These are phyloP conservation scores for Calidris pygmaea DNA, from an alignment of 2,113 vertebrate species.

Conservation along the genomic window DNA sequence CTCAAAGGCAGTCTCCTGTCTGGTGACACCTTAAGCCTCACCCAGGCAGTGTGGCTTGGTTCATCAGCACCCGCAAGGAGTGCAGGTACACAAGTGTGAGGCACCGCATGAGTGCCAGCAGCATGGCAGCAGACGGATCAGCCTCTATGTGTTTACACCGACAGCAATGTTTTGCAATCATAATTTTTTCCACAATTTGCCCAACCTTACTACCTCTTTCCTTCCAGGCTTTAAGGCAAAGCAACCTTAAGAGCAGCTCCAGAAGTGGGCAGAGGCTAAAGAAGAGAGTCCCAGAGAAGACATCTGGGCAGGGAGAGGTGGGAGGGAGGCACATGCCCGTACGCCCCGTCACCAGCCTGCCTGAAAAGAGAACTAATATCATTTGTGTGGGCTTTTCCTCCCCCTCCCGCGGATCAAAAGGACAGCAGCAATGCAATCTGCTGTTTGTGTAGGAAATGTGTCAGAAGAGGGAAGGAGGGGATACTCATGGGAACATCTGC, in stretches of 20 bases:
- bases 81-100: not conserved
- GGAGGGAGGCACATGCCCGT: not conserved
- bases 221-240: not conserved
- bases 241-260: not conserved
- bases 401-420: conserved; percentile 65
- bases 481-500: conserved; percentile 67
- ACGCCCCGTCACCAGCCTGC: not conserved
- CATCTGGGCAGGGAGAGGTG: not conserved
- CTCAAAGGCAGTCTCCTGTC: not conserved
- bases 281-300: conserved; percentile 1
- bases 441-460: conserved; percentile 72
- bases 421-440: conserved; percentile 69
- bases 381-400: conserved; percentile 65
- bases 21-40: not conserved
- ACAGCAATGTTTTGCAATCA: not conserved
- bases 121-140: not conserved
- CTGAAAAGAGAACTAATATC: conserved; percentile 46
- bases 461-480: conserved; percentile 68
- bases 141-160: not conserved
- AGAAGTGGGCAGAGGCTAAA: not conserved
- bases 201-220: not conserved
- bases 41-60: not conserved
- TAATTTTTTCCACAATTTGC: not conserved
- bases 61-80: accelerated
- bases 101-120: accelerated